phyloP scores from a whole-genome alignment of 2,113 vertebrate genomes.

The Pituophis catenifer region DNA sequence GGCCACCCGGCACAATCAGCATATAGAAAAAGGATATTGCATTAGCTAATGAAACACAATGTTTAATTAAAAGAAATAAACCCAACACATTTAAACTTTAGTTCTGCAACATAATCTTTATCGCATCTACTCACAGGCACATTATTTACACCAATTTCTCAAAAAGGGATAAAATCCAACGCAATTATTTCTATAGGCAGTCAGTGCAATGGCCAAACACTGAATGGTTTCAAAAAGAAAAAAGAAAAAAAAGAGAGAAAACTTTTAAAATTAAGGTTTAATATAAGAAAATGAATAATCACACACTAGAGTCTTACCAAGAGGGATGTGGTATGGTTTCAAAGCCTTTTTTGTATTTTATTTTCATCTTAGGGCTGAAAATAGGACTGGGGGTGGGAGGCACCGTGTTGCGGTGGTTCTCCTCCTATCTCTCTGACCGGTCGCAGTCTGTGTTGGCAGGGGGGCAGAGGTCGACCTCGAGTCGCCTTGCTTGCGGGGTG shows the following conservation, averaged over 20 bases:
- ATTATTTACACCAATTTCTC: not conserved
- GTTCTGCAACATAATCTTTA: not conserved
- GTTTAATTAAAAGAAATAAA: constrained; percentile 6
- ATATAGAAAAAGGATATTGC: constrained; percentile 59
- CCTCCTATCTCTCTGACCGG: no score
- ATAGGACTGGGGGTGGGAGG: no score
- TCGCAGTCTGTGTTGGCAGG: no score
- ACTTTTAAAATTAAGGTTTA: not conserved
- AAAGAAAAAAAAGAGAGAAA: not conserved
- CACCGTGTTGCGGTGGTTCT: no score
- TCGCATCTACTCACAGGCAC: not conserved
- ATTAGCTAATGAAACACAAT: not conserved
- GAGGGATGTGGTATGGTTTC: not conserved
- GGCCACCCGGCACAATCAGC: constrained; percentile 44
- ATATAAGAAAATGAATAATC: not conserved
- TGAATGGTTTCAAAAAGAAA: not conserved
- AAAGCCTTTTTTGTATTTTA: not conserved
- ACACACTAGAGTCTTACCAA: not conserved
- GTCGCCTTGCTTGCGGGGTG: no score
- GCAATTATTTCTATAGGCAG: not conserved
- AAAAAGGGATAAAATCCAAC: not conserved
- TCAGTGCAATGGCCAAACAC: not conserved
- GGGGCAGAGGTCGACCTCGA: no score
- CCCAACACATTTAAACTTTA: not conserved
- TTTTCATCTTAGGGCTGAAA: not conserved